Conservation (phyloP, 2,888 invertebrate genomes). For the Clistopyga incitator region DNA sequence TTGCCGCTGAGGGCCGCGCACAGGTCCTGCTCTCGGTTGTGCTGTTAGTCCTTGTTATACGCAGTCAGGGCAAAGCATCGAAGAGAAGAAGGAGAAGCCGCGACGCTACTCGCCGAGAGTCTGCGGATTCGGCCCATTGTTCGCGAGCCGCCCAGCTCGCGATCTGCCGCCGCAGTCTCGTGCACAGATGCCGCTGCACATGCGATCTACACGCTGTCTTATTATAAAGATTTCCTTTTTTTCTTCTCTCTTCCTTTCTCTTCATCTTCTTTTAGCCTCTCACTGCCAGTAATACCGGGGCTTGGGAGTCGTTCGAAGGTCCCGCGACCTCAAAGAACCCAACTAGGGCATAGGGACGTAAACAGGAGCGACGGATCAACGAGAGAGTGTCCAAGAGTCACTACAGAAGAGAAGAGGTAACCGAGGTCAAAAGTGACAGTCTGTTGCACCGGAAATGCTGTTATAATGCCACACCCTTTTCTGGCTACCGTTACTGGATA, state of each 20-base stretch:
- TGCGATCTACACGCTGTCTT: conserved; percentile 76
- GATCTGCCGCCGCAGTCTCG: conserved; percentile 59
- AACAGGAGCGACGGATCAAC: conserved; percentile 23
- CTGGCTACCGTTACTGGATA: too few relatives aligned
- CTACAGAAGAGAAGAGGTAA: not conserved
- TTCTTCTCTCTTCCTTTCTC: conserved; percentile 24
- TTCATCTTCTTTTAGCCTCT: conserved; percentile 16
- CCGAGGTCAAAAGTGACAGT: too few relatives aligned
- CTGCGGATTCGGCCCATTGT: conserved; percentile 75
- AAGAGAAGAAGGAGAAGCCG: conserved; percentile 64
- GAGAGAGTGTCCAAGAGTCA: conserved; percentile 36
- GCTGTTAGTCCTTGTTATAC: conserved; percentile 75
- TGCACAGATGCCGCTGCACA: conserved; percentile 62
- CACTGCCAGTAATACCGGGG: conserved; percentile 22
- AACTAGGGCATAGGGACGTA: conserved; percentile 32
- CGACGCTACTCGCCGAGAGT: conserved; percentile 76
- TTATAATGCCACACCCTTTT: too few relatives aligned
- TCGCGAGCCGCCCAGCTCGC: conserved; percentile 66
- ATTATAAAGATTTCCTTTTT: conserved; percentile 77
- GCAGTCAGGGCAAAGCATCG: conserved; percentile 64
- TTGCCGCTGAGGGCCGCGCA: conserved; percentile 33
- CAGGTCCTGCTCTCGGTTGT: conserved; percentile 20
- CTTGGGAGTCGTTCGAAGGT: conserved; percentile 21
- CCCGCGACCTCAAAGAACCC: conserved; percentile 24
- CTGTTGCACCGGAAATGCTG: too few relatives aligned